Percentiles rank a stretch among this genome's conserved stretches.
Evolutionary conservation across 2,797 vertebrate genomes (phyloP).

Genomic region (Eidolon dupreanum): DNA sequence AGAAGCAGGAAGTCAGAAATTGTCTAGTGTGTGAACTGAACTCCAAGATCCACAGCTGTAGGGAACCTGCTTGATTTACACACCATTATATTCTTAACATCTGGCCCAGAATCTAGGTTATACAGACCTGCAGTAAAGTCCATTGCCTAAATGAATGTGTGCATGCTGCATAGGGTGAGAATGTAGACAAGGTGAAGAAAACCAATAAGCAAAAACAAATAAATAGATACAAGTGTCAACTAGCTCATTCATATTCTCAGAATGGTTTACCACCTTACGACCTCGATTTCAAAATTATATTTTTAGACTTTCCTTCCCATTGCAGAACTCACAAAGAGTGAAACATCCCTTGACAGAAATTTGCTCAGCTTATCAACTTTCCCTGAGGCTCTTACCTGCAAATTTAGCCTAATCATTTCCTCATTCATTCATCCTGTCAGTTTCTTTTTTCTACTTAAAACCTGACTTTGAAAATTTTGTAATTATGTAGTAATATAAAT

Average conservation of each 20-base stretch:
- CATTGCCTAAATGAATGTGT: background rate
- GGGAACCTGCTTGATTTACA: background rate
- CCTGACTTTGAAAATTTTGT: background rate
- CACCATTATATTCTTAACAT: background rate
- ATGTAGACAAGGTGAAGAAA: background rate
- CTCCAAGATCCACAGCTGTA: background rate
- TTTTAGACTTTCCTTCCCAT: background rate
- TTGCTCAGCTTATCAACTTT: background rate
- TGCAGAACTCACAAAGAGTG: background rate
- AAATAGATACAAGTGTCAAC: background rate
- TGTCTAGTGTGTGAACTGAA: background rate
- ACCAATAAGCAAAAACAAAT: background rate
- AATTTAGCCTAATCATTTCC: background rate
- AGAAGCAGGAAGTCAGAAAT: background rate
- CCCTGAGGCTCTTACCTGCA: background rate
- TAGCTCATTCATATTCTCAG: background rate
- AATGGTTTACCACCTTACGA: background rate
- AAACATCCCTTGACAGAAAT: background rate
- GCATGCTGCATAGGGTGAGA: background rate
- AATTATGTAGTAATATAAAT: background rate
- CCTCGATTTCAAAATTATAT: background rate
- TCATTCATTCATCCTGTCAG: background rate
- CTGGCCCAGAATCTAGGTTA: background rate
- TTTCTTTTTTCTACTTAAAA: background rate
- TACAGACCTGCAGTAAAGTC: background rate